Evolutionary conservation across 2,113 vertebrate genomes (phyloP).

Genomic region (Antigone vipio): DNA sequence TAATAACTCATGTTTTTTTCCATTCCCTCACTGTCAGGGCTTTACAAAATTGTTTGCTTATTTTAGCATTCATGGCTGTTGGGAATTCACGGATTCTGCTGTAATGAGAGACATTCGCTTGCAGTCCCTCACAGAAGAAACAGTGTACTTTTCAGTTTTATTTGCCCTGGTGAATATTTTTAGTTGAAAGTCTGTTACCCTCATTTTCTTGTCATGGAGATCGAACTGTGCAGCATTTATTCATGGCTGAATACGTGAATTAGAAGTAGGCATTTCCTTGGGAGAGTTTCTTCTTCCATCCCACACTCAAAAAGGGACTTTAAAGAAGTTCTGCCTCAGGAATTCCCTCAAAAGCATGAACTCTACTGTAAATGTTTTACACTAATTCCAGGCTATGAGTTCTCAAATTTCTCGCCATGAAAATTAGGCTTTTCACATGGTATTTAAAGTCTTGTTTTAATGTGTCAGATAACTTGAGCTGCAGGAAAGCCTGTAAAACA

Average conservation of each 20-base stretch:
- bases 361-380: background rate
- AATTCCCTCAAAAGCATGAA: background rate
- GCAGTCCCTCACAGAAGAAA: background rate
- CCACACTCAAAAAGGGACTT: background rate
- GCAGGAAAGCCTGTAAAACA: background rate
- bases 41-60: constrained; percentile 22
- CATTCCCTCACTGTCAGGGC: constrained; percentile 5
- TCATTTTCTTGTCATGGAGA: background rate
- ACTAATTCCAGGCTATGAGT: background rate
- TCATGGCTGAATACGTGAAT: background rate
- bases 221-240: background rate
- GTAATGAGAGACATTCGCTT: background rate
- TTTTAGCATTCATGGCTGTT: constrained; percentile 20
- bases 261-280: background rate
- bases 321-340: background rate
- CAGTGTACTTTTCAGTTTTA: background rate
- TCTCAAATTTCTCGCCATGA: background rate
- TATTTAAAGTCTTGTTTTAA: background rate
- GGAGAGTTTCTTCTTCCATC: background rate
- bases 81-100: background rate
- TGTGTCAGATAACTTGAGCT: background rate
- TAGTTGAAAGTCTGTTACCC: background rate
- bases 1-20: constrained; percentile 38
- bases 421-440: background rate
- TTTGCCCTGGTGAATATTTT: background rate